Evolutionary conservation across 2,113 vertebrate species (phyloP), one percentile per base, ranked within the genome.

Genomic region (Numenius arquata): DNA sequence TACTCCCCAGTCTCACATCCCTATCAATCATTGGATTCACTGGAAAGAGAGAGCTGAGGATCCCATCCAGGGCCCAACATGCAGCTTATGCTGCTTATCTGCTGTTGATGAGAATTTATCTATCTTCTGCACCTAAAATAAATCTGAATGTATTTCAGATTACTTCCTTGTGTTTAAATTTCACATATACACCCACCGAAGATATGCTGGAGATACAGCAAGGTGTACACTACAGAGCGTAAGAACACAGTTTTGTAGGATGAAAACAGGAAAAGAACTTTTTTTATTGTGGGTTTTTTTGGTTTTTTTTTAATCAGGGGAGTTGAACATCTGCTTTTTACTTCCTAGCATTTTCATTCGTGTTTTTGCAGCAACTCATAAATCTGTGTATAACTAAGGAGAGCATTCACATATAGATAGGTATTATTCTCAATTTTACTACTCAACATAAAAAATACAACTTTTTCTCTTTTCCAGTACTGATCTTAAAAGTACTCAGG

Each of bases 181-280:
- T 86, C 29, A 41, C 4, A 38, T 20, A 22, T 22, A 40, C 14
- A 7, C 17, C 58, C n/a, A 19, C 2, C n/a, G 11, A 87, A 89
- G 30, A 21, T 45, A 27, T 6, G 2, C 2, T 41, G n/a, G 22
- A 65, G 29, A 9, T 40, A 19, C 3, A 66, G 20, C 4, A 75
- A 75, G 26, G 7, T 29, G 8, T 36, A 26, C 3, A 27, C 10
- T 9, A 34, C 0, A 0, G 5, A 58, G 9, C 1, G 4, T 41
- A 56, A 40, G 10, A 53, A 6, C 22, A 26, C 6, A 14, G 17
- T 21, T 45, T 62, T 53, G 9, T n/a, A 18, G 5, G 19, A 45
- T 34, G 8, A 76, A 84, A 72, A 67, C 6, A 85, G 7, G 5
- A 77, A 79, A 79, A 47, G 1, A 92, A 34, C 4, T 11, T 43